Percentiles rank a stretch among this genome's conserved stretches.
phyloP scores from a whole-genome alignment of 2,797 vertebrate genomes.

The Rhodeus uyekii region DNA sequence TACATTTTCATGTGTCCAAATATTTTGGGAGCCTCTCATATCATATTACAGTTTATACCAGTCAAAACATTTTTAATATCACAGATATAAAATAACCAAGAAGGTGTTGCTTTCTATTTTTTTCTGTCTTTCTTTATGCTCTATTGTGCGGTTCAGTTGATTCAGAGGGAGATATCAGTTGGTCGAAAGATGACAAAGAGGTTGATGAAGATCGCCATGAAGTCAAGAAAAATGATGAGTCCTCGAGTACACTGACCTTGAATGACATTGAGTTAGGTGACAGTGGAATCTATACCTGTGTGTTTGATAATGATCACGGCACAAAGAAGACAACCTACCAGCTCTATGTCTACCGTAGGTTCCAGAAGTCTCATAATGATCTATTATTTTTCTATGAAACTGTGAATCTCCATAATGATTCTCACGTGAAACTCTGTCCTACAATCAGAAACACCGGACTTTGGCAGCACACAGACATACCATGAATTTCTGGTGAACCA shows the following conservation, averaged over 20 bases:
- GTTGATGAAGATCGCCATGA: constrained; percentile 46
- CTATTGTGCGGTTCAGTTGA: constrained; percentile 59
- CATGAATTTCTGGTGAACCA: constrained; percentile 76
- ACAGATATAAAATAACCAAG: neutral
- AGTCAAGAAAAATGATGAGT: constrained; percentile 62
- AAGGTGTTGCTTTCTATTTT: neutral
- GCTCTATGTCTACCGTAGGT: constrained; percentile 71
- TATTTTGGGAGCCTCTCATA: neutral
- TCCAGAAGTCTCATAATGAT: neutral
- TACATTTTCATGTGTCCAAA: neutral
- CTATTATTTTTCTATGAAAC: neutral
- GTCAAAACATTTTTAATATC: neutral
- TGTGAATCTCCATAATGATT: neutral
- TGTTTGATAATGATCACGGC: constrained; percentile 29
- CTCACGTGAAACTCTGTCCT: neutral
- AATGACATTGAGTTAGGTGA: constrained; percentile 56
- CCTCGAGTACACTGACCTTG: constrained; percentile 63
- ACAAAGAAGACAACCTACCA: accelerated
- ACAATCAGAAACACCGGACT: constrained; percentile 70
- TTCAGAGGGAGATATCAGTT: constrained; percentile 66
- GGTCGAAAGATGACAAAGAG: constrained; percentile 65
- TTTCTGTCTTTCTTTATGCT: neutral
- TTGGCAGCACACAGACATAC: constrained; percentile 63
- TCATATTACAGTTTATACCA: neutral
- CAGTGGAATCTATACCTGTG: constrained; percentile 66